Evolutionary conservation across 2,797 vertebrate genomes (phyloP), one percentile per base, ranked within the genome.

Genomic region (Myotis pilosus): DNA sequence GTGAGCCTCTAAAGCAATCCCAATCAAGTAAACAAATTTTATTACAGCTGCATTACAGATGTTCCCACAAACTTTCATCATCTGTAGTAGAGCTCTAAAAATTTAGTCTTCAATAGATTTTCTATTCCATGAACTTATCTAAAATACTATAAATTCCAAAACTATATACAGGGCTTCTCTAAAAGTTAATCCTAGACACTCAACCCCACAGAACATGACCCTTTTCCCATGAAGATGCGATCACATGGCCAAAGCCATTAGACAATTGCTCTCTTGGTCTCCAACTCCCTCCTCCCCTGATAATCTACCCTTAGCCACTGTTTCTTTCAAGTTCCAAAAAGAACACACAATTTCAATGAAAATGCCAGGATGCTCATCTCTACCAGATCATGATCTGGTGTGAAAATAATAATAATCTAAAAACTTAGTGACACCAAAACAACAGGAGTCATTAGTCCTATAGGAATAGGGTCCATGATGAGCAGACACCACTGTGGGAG

Each of bases 11-110:
- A 94, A 81, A 95, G 66, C 47, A 87, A 96, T 82, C 11, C 25
- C 60, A 79, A 95, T 62, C 76, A 83, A 78, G 36, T 6, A 87
- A 97, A 95, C 53, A 51, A 80, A 93, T 89, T 93, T 79, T 44
- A 64, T 88, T 47, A 17, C 95, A 97, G 97, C 97, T 97, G 97
- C 69, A 89, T 28, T 91, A 94, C 91, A 97, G 96, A 97, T 97
- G 95, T 92, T 93, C 79, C 55, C 91, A 94, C 78, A 93, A 33
- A 88, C 57, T 95, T 95, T 62, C 20, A 0, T 53, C 96, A 92
- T 95, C 79, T 71, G 49, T 0, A 17, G 33, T 22, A 66, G 76
- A 36, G 76, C 69, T 80, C 92, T 86, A 92, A 22, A 36, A 97
- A 95, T 96, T 38, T 94, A 92, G 47, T 64, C 55, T 93, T 96